A percentile compares a stretch with the other conserved stretches of the same genome.
phyloP scores from a whole-genome alignment of 2,797 vertebrate species.

The Rhynchonycteris naso region DNA sequence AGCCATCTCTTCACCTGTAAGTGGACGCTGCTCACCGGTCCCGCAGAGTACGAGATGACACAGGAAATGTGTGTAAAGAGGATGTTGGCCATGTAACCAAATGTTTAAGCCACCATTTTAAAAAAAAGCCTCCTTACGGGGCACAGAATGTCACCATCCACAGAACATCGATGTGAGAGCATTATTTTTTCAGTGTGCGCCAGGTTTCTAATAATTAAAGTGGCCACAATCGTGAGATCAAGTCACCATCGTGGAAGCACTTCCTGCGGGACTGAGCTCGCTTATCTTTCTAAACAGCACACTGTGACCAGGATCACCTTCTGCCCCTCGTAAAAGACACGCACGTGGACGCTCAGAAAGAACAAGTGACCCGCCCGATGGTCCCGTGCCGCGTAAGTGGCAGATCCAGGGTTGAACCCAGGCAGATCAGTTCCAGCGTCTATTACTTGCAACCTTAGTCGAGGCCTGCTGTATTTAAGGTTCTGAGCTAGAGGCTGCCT shows the following conservation, averaged over 20 bases:
- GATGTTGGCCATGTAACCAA: not conserved
- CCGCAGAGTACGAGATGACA: not conserved
- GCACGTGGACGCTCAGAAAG: not conserved
- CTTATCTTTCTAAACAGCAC: not conserved
- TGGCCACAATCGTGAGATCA: not conserved
- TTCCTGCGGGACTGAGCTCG: not conserved
- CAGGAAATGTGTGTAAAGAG: not conserved
- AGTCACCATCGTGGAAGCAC: not conserved
- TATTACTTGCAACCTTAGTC: not conserved
- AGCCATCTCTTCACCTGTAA: not conserved
- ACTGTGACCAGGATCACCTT: not conserved
- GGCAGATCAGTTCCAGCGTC: not conserved
- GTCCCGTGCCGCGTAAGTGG: not conserved
- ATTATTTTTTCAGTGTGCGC: not conserved
- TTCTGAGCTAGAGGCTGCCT: not conserved
- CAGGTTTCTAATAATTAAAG: not conserved
- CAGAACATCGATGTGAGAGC: too few relatives aligned
- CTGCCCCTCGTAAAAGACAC: not conserved
- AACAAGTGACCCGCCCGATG: not conserved
- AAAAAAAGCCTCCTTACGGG: not conserved
- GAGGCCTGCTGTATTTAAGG: not conserved
- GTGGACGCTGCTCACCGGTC: not conserved
- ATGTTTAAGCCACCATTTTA: not conserved
- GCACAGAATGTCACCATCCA: not conserved
- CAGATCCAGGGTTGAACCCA: not conserved